These are phyloP conservation scores for Lerista edwardsae DNA, from an alignment of 2,797 vertebrate species.

Conservation along the genomic window DNA sequence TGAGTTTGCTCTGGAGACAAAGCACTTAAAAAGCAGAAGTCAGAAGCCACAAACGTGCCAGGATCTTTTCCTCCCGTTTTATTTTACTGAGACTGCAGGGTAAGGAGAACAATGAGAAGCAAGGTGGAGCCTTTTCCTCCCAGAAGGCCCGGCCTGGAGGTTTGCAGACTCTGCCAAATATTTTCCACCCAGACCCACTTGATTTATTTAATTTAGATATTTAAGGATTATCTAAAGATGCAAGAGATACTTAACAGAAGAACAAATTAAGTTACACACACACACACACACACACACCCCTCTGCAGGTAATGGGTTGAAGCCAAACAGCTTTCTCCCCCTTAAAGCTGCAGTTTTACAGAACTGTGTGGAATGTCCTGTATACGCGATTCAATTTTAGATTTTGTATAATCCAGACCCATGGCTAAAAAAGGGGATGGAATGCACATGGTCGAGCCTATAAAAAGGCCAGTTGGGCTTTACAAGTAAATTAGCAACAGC, in stretches of 20 bases:
- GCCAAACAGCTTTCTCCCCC: not conserved
- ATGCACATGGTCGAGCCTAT: conserved; percentile 57
- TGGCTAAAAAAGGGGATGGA: conserved; percentile 75
- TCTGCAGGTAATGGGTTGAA: not conserved
- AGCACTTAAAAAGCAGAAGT: conserved; percentile 24
- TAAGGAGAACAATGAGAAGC: conserved; percentile 62
- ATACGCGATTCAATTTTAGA: conserved; percentile 51
- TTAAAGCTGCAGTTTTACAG: not conserved
- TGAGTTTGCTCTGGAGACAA: conserved; percentile 64
- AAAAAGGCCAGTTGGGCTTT: conserved; percentile 29
- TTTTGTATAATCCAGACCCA: conserved; percentile 21
- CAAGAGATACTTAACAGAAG: not conserved
- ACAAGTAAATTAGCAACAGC: conserved; percentile 28
- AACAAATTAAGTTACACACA: not conserved
- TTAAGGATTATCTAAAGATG: not conserved
- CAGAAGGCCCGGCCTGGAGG: conserved; percentile 15
- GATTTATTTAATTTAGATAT: conserved; percentile 39
- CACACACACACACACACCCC: not conserved
- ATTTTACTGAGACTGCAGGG: conserved; percentile 41
- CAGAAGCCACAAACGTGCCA: not conserved
- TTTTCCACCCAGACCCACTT: not conserved
- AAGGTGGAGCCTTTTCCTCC: conserved; percentile 60
- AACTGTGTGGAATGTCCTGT: not conserved
- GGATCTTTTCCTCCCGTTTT: conserved; percentile 56
- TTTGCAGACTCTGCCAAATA: conserved; percentile 31